Evolutionary conservation across 2,797 vertebrate species (phyloP).

Genomic region (Brachymystax lenok): DNA sequence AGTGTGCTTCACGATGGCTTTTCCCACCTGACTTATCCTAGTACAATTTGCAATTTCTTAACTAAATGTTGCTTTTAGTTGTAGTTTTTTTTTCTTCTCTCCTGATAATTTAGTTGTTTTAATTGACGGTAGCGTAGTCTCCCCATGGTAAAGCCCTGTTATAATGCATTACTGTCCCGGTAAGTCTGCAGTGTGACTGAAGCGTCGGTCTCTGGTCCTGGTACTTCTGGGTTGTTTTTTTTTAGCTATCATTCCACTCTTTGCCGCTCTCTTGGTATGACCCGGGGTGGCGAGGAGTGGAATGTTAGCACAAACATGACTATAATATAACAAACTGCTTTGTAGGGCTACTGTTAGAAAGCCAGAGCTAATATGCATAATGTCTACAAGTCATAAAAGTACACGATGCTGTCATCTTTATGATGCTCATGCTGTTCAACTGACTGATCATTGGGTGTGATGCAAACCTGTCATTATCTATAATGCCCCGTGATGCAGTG

Average conservation of each 20-base stretch:
- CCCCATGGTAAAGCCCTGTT: constrained; percentile 24
- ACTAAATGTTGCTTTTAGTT: constrained; percentile 42
- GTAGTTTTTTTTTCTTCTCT: constrained; percentile 16
- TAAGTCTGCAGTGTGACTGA: constrained; percentile 63
- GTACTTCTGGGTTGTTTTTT: not conserved
- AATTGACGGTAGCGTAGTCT: constrained; percentile 28
- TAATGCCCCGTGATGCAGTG: constrained; percentile 64
- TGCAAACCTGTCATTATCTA: constrained; percentile 8
- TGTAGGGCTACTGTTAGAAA: constrained; percentile 65
- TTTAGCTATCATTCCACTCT: too few relatives aligned
- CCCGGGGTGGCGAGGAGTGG: too few relatives aligned
- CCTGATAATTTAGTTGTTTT: constrained; percentile 40
- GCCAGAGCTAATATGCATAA: constrained; percentile 57
- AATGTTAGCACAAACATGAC: constrained; percentile 23
- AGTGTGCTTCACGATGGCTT: constrained; percentile 35
- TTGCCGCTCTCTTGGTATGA: too few relatives aligned
- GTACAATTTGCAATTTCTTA: constrained; percentile 17
- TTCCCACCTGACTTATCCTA: constrained; percentile 23
- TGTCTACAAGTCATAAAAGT: constrained; percentile 15
- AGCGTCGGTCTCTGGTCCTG: constrained; percentile 41
- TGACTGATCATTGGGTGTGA: constrained; percentile 68
- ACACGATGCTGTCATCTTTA: constrained; percentile 7
- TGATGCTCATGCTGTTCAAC: constrained; percentile 48
- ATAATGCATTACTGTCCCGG: constrained; percentile 44
- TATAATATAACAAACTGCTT: constrained; percentile 67